Percentiles rank a stretch among this genome's conserved stretches.
Evolutionary conservation across 2,113 vertebrate species (phyloP).

Genomic region (Phylloscopus whistleri): DNA sequence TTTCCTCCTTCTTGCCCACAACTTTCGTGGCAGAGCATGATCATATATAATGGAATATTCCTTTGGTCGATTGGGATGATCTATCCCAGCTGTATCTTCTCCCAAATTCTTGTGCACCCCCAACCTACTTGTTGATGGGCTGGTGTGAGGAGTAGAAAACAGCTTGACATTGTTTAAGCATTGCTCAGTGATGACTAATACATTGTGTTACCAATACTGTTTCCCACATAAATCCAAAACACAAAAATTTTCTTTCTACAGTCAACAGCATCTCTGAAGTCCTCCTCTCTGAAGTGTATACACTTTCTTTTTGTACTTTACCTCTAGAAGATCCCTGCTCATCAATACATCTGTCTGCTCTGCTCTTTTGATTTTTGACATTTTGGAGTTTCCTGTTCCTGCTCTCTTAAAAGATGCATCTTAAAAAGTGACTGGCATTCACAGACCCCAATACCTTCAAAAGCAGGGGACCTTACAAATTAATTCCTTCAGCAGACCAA

Average conservation of each 20-base stretch:
- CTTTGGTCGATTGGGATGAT: background rate
- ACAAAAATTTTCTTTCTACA: background rate
- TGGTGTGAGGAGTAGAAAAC: background rate
- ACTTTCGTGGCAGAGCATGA: background rate
- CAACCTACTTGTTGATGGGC: background rate
- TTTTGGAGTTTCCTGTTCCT: background rate
- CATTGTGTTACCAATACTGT: background rate
- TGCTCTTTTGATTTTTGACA: fast-evolving
- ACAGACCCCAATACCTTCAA: no score
- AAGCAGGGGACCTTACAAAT: background rate
- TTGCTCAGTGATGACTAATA: background rate
- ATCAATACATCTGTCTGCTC: background rate
- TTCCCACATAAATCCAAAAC: background rate
- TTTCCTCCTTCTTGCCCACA: background rate
- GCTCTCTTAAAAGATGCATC: background rate
- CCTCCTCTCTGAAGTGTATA: no score
- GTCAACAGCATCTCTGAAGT: background rate
- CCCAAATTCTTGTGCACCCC: background rate
- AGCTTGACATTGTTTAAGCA: background rate
- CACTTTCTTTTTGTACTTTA: background rate
- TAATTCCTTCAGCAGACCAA: fast-evolving
- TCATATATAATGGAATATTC: background rate
- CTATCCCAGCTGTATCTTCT: background rate
- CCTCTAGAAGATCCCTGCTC: background rate
- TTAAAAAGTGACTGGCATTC: background rate